phyloP scores from a whole-genome alignment of 2,113 vertebrate genomes.

The Megaceryle torquata region DNA sequence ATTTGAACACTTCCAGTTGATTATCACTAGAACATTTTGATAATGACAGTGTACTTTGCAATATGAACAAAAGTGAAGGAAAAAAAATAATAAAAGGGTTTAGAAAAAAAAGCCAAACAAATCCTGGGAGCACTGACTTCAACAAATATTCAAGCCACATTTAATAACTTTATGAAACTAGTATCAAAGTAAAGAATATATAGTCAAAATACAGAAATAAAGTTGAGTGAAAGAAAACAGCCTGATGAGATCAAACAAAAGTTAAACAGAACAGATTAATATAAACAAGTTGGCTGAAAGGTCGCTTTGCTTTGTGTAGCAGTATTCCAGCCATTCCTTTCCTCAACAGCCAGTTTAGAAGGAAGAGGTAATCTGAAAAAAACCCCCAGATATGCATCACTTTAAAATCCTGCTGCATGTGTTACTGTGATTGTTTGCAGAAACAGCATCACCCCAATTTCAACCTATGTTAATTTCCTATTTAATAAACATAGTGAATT shows the following conservation, averaged over 20 bases:
- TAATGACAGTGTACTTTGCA: background rate
- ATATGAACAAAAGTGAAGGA: background rate
- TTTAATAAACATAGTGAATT: background rate
- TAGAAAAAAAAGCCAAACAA: background rate
- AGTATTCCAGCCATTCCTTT: slow-evolving; percentile 34
- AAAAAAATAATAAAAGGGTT: background rate
- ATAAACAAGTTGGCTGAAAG: slow-evolving; percentile 32
- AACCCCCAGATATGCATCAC: background rate
- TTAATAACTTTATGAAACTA: slow-evolving; percentile 71
- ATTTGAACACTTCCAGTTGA: slow-evolving; percentile 32
- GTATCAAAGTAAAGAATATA: slow-evolving; percentile 73
- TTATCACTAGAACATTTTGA: slow-evolving; percentile 10
- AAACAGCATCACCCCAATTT: slow-evolving; percentile 27
- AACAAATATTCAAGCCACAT: slow-evolving; percentile 66
- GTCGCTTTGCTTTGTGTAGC: background rate
- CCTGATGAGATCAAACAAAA: slow-evolving; percentile 46
- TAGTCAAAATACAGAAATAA: slow-evolving; percentile 70
- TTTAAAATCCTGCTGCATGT: slow-evolving; percentile 3
- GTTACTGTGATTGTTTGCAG: slow-evolving; percentile 31
- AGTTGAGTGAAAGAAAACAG: slow-evolving; percentile 47
- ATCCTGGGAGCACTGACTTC: slow-evolving; percentile 44
- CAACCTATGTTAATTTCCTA: slow-evolving; percentile 9
- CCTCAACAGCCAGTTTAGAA: slow-evolving; percentile 9
- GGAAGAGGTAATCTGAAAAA: background rate
- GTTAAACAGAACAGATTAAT: slow-evolving; percentile 49